These are phyloP conservation scores for Poliocrania exsul DNA, from an alignment of 2,797 vertebrate species.

Conservation along the genomic window DNA sequence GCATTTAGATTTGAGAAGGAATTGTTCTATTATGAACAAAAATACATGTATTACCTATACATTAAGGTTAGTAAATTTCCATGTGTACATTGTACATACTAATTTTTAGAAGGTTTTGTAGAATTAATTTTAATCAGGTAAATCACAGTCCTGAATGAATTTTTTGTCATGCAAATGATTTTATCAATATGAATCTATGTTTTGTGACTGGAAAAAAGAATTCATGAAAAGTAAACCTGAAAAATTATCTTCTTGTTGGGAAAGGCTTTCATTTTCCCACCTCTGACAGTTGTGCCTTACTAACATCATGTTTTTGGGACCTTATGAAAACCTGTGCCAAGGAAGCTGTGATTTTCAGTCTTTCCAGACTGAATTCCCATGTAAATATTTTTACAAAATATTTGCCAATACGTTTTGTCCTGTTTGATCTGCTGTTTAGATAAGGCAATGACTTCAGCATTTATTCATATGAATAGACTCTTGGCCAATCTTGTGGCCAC, in stretches of 20 bases:
- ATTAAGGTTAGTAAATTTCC: not conserved
- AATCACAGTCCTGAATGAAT: not conserved
- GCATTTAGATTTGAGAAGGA: not conserved
- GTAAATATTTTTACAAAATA: not conserved
- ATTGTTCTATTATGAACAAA: not conserved
- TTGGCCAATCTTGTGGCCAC: not conserved
- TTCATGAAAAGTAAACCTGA: not conserved
- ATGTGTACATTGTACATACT: not conserved
- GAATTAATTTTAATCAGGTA: not conserved
- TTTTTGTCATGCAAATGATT: not conserved
- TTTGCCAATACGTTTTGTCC: not conserved
- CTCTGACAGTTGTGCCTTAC: not conserved
- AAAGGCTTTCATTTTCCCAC: not conserved
- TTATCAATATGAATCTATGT: not conserved
- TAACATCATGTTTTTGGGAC: not conserved
- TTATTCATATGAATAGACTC: not conserved
- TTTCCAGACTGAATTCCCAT: not conserved
- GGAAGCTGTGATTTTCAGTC: not conserved
- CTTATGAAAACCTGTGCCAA: not conserved
- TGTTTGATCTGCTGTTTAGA: not conserved
- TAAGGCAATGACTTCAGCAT: not conserved
- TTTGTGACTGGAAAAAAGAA: not conserved
- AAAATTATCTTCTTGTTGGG: not conserved
- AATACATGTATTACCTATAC: not conserved
- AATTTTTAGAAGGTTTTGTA: not conserved